phyloP scores from a whole-genome alignment of 2,888 invertebrate species.

The Plemyria rubiginata region DNA sequence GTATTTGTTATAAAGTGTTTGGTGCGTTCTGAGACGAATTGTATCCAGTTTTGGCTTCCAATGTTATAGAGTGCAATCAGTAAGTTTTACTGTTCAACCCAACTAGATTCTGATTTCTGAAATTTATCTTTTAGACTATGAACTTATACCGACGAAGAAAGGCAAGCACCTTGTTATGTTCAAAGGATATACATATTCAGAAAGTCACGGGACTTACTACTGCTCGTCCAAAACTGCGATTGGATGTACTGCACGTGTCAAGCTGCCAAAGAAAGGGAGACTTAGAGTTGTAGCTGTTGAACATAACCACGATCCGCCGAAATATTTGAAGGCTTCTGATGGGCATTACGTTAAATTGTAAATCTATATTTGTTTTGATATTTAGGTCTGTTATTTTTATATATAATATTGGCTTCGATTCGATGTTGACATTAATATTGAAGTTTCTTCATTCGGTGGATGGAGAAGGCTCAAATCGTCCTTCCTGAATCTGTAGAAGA shows the following conservation, averaged over 20 bases:
- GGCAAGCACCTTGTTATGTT: conserved; percentile 22
- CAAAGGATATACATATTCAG: conserved; percentile 16
- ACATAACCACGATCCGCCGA: conserved; percentile 7
- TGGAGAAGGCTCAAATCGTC: no score
- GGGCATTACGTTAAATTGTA: conserved; percentile 7
- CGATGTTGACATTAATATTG: no score
- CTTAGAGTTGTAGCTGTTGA: background rate
- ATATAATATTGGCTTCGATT: no score
- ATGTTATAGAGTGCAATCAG: no score
- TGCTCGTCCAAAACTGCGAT: conserved; percentile 11
- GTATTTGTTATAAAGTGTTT: no score
- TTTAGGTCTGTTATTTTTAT: no score
- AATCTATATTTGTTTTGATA: no score
- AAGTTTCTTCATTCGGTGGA: no score
- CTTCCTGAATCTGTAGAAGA: no score
- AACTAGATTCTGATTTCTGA: background rate
- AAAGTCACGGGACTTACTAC: conserved; percentile 18
- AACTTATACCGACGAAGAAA: conserved; percentile 17
- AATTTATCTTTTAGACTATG: conserved; percentile 14
- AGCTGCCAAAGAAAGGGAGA: background rate
- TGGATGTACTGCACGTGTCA: conserved; percentile 6
- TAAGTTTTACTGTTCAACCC: no score
- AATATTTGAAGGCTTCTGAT: background rate
- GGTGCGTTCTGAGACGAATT: no score
- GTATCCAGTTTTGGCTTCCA: no score